Evolutionary conservation across 2,888 invertebrate species (phyloP).

Genomic region (Dichetophora obliterata): DNA sequence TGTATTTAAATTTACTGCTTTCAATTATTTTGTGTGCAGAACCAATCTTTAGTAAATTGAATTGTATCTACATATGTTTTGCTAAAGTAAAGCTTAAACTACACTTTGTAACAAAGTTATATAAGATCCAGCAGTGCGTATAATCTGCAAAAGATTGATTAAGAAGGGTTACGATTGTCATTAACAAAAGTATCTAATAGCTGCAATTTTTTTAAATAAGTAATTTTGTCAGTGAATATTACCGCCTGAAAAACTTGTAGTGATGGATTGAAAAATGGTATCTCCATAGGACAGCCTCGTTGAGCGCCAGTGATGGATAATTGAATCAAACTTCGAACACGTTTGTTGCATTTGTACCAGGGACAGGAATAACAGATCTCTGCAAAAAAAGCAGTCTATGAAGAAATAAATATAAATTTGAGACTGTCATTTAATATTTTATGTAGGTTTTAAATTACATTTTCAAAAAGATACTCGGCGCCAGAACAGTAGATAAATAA

Average conservation of each 20-base stretch:
- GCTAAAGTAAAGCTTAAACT: background rate
- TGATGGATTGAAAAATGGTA: slow-evolving; percentile 22
- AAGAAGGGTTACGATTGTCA: too few species aligned
- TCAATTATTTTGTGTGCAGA: too few species aligned
- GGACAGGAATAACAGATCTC: slow-evolving; percentile 14
- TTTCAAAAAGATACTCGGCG: slow-evolving; percentile 20
- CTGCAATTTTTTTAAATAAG: background rate
- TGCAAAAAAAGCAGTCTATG: slow-evolving; percentile 4
- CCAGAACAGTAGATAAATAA: slow-evolving; percentile 26
- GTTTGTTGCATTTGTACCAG: slow-evolving; percentile 24
- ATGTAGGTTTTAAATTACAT: background rate
- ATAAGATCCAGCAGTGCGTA: slow-evolving; percentile 27
- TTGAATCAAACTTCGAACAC: slow-evolving; percentile 7
- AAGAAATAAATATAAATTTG: background rate
- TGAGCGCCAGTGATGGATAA: slow-evolving; percentile 14
- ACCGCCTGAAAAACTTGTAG: slow-evolving; percentile 27
- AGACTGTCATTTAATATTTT: background rate
- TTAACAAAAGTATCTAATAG: background rate
- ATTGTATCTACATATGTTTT: too few species aligned
- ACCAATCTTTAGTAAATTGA: too few species aligned
- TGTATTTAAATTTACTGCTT: too few species aligned
- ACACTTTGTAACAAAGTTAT: slow-evolving; percentile 26
- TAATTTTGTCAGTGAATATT: background rate
- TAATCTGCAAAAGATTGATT: slow-evolving; percentile 13
- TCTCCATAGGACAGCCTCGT: slow-evolving; percentile 10